Percentiles rank a stretch among this genome's conserved stretches.
Evolutionary conservation across 2,797 vertebrate genomes (phyloP).

Genomic region (Taeniopygia guttata): DNA sequence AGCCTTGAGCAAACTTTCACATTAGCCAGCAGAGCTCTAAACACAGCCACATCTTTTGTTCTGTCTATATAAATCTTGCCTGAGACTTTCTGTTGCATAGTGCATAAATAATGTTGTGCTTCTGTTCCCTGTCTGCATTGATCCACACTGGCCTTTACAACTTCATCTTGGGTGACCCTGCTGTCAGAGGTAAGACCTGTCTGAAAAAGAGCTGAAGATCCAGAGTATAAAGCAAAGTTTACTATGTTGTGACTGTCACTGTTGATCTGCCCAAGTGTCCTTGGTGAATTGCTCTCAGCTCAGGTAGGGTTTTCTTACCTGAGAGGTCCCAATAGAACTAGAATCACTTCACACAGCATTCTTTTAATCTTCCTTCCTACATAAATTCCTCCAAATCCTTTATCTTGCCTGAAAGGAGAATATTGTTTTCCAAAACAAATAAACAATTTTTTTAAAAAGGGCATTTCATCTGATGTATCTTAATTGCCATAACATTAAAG

Average conservation of each 20-base stretch:
- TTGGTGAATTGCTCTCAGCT: background rate
- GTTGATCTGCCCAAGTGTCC: fast-evolving
- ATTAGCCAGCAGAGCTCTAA: background rate
- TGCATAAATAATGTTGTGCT: background rate
- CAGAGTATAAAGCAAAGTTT: background rate
- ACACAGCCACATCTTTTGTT: background rate
- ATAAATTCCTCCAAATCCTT: background rate
- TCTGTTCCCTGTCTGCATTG: background rate
- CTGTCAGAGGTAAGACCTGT: background rate
- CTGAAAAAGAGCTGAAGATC: background rate
- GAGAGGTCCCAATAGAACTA: background rate
- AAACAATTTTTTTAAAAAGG: background rate
- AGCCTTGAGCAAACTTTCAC: background rate
- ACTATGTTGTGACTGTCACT: background rate
- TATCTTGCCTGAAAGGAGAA: constrained; percentile 6
- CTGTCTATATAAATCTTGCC: background rate
- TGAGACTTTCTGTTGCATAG: background rate
- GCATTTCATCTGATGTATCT: background rate
- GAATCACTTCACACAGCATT: background rate
- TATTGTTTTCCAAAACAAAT: background rate
- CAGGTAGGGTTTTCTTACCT: background rate
- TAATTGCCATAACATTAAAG: constrained; percentile 48
- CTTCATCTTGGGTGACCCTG: constrained; percentile 4
- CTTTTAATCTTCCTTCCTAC: background rate
- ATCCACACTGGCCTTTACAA: constrained; percentile 21